Conservation (phyloP, 2,113 vertebrate species). For the Oncorhynchus keta region DNA sequence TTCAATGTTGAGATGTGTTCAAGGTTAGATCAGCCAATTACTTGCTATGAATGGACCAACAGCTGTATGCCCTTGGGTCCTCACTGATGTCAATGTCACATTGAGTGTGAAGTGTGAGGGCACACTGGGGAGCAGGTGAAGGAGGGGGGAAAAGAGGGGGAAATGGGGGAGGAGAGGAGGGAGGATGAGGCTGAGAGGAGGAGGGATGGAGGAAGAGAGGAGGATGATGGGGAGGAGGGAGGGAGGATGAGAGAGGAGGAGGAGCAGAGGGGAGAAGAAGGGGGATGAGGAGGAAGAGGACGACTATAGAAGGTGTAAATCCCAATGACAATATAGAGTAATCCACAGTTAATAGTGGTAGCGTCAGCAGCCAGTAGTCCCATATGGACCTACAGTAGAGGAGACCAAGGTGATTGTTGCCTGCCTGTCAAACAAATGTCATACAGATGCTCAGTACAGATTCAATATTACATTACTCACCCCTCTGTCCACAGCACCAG, state of each 20-base stretch:
- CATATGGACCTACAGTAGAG: not conserved
- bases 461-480: not conserved
- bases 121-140: not conserved
- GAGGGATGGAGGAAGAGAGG: not conserved
- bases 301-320: too few relatives aligned
- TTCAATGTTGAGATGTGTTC: not conserved
- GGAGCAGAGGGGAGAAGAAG: too few relatives aligned
- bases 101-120: not conserved
- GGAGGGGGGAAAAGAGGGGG: not conserved
- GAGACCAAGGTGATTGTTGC: not conserved
- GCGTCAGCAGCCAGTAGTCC: not conserved
- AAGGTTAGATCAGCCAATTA: too few relatives aligned
- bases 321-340: too few relatives aligned
- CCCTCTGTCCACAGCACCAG: not conserved
- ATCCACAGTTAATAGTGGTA: not conserved
- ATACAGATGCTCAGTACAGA: not conserved
- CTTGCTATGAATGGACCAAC: not conserved
- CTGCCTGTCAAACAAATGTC: not conserved
- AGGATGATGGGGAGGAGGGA: not conserved
- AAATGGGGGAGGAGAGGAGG: not conserved
- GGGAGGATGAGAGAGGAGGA: not conserved
- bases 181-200: not conserved
- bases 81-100: not conserved
- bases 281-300: too few relatives aligned
- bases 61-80: not conserved